Conservation (phyloP, 2,113 vertebrate genomes). For the Microtus pennsylvanicus region DNA sequence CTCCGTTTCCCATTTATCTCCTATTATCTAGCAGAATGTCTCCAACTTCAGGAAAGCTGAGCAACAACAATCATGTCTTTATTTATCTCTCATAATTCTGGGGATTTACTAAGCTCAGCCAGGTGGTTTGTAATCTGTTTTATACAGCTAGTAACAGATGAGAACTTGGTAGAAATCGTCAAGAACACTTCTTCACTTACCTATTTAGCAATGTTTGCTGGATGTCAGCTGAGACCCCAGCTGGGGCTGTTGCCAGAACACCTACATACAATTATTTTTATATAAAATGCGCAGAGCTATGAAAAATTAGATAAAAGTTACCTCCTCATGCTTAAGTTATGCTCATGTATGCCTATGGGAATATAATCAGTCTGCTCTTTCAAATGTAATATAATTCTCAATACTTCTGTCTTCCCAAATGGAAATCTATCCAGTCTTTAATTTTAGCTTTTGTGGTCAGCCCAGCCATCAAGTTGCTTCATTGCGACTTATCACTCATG, state of each 20-base stretch:
- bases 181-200: neutral
- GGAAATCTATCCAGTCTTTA: neutral
- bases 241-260: conserved; percentile 5
- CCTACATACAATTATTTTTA: neutral
- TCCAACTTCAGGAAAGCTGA: neutral
- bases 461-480: neutral
- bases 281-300: neutral
- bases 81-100: conserved; percentile 3
- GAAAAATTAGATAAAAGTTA: conserved; percentile 18
- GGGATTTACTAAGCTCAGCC: neutral
- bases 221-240: neutral
- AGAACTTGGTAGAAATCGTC: neutral
- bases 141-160: neutral
- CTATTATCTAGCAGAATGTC: neutral
- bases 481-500: neutral
- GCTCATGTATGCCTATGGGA: neutral
- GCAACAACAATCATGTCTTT: neutral
- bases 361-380: neutral
- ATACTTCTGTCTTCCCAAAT: neutral
- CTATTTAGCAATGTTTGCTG: neutral
- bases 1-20: neutral
- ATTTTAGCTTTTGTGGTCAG: neutral
- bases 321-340: neutral
- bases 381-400: neutral
- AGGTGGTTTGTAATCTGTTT: conserved; percentile 45